Evolutionary conservation across 2,113 vertebrate genomes (phyloP).

Genomic region (Platysteira castanea): DNA sequence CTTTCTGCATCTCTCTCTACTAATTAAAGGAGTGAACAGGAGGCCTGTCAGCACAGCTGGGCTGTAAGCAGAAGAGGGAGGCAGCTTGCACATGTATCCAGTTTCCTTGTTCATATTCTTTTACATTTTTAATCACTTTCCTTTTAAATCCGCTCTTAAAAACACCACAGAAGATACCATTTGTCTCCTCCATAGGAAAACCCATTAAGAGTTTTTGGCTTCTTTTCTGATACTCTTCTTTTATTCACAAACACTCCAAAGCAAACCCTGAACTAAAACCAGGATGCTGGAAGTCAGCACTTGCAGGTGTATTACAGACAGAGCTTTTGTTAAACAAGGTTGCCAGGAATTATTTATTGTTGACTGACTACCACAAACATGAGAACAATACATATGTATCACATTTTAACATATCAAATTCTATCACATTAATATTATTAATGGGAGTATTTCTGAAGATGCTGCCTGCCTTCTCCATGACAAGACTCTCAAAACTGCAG

Average conservation of each 20-base stretch:
- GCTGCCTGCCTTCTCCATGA: not conserved
- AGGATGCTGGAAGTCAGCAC: not conserved
- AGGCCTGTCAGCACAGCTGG: slow-evolving; percentile 21
- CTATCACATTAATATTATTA: not conserved
- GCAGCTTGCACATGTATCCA: not conserved
- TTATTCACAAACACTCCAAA: not conserved
- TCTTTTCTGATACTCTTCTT: not conserved
- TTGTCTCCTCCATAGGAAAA: not conserved
- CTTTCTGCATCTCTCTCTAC: not conserved
- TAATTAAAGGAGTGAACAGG: not conserved
- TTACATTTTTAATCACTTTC: slow-evolving; percentile 57
- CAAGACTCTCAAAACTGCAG: not conserved
- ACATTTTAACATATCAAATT: not conserved
- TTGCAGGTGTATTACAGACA: not conserved
- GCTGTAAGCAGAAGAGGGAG: not conserved
- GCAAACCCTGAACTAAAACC: not conserved
- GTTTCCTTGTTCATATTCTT: slow-evolving; percentile 39
- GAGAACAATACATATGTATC: not conserved
- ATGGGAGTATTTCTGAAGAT: not conserved
- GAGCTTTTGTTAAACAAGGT: not conserved
- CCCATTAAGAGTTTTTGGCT: not conserved
- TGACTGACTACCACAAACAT: not conserved
- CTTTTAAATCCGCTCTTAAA: slow-evolving; percentile 37
- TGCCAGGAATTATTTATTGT: slow-evolving; percentile 18
- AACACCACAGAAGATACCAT: not conserved